phyloP scores from a whole-genome alignment of 2,797 vertebrate genomes.

The Squalus acanthias region DNA sequence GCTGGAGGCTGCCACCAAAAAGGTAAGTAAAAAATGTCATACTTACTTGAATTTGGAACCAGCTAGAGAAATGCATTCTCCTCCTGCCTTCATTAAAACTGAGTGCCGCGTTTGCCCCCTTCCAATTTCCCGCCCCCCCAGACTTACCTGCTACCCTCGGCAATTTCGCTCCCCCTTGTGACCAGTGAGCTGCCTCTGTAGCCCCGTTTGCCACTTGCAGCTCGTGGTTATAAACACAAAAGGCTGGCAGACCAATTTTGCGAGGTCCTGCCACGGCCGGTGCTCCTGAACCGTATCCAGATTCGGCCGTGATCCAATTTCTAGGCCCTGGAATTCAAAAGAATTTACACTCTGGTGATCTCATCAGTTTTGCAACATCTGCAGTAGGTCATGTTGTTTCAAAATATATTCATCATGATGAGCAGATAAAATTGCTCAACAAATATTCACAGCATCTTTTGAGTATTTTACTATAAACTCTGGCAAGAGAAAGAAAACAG shows the following conservation, averaged over 20 bases:
- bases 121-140: not conserved
- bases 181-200: not conserved
- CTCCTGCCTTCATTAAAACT: not conserved
- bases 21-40: not conserved
- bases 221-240: not conserved
- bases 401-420: not conserved
- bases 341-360: not conserved
- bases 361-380: not conserved
- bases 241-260: not conserved
- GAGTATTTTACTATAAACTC: not conserved
- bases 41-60: not conserved
- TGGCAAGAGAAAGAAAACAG: not conserved
- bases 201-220: not conserved
- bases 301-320: not conserved
- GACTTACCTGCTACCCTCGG: not conserved
- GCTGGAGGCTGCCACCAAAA: not conserved
- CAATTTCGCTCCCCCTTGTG: not conserved
- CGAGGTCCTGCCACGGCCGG: not conserved
- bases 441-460: not conserved
- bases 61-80: not conserved
- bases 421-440: not conserved
- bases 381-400: slow-evolving; percentile 3
- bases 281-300: not conserved
- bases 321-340: not conserved
- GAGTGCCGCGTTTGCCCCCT: not conserved